Evolutionary conservation across 2,888 invertebrate genomes (phyloP).

Genomic region (Formica aserva): DNA sequence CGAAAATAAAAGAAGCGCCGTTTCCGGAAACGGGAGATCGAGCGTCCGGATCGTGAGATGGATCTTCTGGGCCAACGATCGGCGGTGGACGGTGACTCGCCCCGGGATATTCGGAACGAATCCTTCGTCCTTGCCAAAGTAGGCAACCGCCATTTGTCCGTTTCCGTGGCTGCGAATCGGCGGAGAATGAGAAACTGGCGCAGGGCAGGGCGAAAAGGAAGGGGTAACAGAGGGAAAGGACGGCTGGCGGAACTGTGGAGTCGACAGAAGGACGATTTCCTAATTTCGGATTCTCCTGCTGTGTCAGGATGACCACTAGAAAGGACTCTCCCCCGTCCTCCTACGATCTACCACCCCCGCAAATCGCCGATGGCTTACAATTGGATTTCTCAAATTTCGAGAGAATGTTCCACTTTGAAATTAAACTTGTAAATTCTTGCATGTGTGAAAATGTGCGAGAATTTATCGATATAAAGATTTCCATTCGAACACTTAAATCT

Average conservation of each 20-base stretch:
- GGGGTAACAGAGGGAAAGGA: too few relatives aligned
- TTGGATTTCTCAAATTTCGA: slow-evolving; percentile 20
- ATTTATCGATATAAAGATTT: background rate
- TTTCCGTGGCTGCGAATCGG: slow-evolving; percentile 33
- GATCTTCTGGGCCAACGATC: slow-evolving; percentile 3
- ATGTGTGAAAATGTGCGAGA: background rate
- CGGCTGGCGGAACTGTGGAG: background rate
- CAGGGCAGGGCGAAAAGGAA: background rate
- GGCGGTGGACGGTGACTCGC: slow-evolving; percentile 9
- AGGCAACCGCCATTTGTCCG: slow-evolving; percentile 36
- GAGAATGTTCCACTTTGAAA: background rate
- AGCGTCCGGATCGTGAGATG: slow-evolving; percentile 29
- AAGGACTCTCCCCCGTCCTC: background rate
- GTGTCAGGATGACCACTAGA: slow-evolving; percentile 23
- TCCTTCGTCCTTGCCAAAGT: slow-evolving; percentile 45
- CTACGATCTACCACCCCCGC: background rate
- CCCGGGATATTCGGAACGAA: background rate
- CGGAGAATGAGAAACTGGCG: slow-evolving; percentile 38
- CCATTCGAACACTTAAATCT: background rate
- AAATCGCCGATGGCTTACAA: background rate
- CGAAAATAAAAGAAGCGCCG: slow-evolving; percentile 31
- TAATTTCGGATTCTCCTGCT: slow-evolving; percentile 40
- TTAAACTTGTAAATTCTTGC: background rate
- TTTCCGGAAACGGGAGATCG: slow-evolving; percentile 27
- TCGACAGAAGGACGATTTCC: slow-evolving; percentile 25